Conservation (phyloP, 2,113 vertebrate genomes). For the Mobula birostris region DNA sequence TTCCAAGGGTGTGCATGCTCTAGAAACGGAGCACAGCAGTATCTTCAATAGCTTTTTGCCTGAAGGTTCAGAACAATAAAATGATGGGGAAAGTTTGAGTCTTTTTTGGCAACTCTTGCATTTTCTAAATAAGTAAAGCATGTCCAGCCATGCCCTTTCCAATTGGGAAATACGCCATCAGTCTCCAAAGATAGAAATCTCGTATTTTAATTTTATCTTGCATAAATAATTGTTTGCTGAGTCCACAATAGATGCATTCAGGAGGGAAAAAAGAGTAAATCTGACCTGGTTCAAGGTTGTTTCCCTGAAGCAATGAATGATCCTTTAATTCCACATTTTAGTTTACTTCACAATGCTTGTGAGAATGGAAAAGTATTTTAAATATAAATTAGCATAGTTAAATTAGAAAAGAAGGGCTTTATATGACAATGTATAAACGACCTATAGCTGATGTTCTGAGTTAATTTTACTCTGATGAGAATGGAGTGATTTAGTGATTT, state of each 20-base stretch:
- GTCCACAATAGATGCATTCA: conserved; percentile 30
- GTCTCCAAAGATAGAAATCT: conserved; percentile 20
- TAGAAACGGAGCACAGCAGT: conserved; percentile 43
- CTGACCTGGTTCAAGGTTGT: conserved; percentile 21
- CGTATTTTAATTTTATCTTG: conserved; percentile 25
- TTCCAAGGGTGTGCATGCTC: not conserved
- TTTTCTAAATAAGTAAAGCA: conserved; percentile 55
- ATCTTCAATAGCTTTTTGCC: conserved; percentile 49
- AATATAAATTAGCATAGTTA: not conserved
- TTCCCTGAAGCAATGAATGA: conserved; percentile 14
- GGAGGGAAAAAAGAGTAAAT: not conserved
- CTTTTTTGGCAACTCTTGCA: conserved; percentile 55
- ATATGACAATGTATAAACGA: not conserved
- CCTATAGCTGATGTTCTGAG: not conserved
- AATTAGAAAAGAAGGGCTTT: not conserved
- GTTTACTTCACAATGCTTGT: not conserved
- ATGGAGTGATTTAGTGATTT: not conserved
- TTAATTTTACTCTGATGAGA: not conserved
- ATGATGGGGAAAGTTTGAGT: conserved; percentile 57
- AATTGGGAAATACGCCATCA: conserved; percentile 24
- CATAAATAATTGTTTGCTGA: conserved; percentile 30
- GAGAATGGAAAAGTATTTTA: not conserved
- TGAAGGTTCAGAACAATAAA: conserved; percentile 51
- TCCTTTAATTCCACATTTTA: conserved; percentile 23
- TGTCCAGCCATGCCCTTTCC: conserved; percentile 43